A percentile compares a stretch with the other conserved stretches of the same genome.
Evolutionary conservation across 2,888 invertebrate genomes (phyloP).

Genomic region (Eurytoma californica): DNA sequence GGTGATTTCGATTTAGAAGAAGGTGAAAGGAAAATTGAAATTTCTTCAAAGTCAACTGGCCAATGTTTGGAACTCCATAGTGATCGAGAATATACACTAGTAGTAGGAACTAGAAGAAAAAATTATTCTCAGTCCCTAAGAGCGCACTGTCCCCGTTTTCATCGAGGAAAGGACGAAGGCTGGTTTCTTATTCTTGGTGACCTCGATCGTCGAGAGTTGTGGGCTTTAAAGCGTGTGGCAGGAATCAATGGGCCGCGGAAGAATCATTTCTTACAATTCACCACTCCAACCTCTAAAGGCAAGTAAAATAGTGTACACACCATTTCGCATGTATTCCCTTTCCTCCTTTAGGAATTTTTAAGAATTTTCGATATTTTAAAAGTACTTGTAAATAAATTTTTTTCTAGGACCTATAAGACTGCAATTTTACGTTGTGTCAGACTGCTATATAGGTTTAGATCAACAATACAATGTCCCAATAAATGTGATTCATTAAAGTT

Average conservation of each 20-base stretch:
- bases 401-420: constrained; percentile 83
- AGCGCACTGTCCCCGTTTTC: constrained; percentile 90
- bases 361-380: neutral
- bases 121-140: constrained; percentile 77
- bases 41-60: constrained; percentile 33
- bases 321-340: constrained; percentile 19
- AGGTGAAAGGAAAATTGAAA: constrained; percentile 55
- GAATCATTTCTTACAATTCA: constrained; percentile 79
- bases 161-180: constrained; percentile 95
- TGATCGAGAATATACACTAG: constrained; percentile 82
- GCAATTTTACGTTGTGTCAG: constrained; percentile 91
- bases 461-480: constrained; percentile 85
- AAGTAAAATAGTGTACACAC: constrained; percentile 53
- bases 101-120: constrained; percentile 78
- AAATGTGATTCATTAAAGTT: constrained; percentile 68
- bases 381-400: constrained; percentile 12
- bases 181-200: constrained; percentile 94
- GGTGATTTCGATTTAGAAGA: constrained; percentile 56
- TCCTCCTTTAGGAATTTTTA: neutral
- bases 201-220: constrained; percentile 82
- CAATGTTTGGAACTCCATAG: constrained; percentile 61
- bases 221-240: constrained; percentile 87
- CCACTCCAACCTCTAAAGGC: constrained; percentile 78
- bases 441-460: constrained; percentile 94
- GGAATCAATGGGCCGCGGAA: constrained; percentile 76